These are phyloP conservation scores for Synaphobranchus kaupii DNA, from an alignment of 2,797 vertebrate genomes.

Conservation along the genomic window DNA sequence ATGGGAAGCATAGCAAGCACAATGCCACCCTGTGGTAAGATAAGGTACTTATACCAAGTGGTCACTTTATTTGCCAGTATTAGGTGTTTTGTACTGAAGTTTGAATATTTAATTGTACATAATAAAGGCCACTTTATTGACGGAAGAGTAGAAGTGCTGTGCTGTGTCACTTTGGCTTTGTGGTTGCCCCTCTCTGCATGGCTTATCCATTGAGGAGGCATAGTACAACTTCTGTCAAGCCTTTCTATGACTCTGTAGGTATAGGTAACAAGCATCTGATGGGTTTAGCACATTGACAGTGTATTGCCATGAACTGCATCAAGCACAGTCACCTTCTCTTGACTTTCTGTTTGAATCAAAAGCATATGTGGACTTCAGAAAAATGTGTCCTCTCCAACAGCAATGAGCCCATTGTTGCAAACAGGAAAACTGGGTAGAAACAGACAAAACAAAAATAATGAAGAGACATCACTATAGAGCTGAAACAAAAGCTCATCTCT, in stretches of 20 bases:
- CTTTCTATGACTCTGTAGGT: not conserved
- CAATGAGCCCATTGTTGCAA: constrained; percentile 53
- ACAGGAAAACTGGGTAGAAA: constrained; percentile 41
- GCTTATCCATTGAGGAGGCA: not conserved
- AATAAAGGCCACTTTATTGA: not conserved
- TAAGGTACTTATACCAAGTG: too few relatives aligned
- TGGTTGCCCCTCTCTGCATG: not conserved
- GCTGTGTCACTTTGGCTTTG: not conserved
- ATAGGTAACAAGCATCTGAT: not conserved
- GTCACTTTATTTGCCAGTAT: not conserved
- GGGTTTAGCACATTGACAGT: not conserved
- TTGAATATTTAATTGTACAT: too few relatives aligned
- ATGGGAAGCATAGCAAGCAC: too few relatives aligned
- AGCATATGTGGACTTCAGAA: constrained; percentile 16
- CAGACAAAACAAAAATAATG: constrained; percentile 35
- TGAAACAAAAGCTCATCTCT: constrained; percentile 58
- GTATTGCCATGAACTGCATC: not conserved
- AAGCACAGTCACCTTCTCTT: not conserved
- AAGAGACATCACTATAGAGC: constrained; percentile 56
- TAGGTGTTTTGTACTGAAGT: too few relatives aligned
- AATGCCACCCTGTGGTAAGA: too few relatives aligned
- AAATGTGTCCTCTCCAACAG: constrained; percentile 40
- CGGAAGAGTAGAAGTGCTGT: not conserved
- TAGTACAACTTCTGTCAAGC: not conserved
- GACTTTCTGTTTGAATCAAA: constrained; percentile 15